phyloP scores from a whole-genome alignment of 2,113 vertebrate species.

The Ptilonorhynchus violaceus region DNA sequence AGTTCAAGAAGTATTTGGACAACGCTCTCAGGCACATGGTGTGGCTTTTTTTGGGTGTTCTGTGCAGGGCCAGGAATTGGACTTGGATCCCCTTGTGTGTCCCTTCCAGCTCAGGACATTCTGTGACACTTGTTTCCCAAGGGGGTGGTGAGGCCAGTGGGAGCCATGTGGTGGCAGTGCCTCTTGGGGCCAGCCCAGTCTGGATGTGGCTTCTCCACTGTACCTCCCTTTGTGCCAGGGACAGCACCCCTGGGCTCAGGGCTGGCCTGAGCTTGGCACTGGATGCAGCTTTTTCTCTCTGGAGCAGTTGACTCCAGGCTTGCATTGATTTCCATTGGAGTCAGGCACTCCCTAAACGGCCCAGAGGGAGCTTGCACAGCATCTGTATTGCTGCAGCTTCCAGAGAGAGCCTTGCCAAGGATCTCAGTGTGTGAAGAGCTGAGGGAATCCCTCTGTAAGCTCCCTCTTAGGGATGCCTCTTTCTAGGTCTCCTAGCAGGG shows the following conservation, averaged over 20 bases:
- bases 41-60: not conserved
- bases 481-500: not conserved
- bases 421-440: not conserved
- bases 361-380: constrained; percentile 30
- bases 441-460: constrained; percentile 25
- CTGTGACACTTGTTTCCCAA: accelerated
- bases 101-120: accelerated
- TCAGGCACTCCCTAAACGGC: constrained; percentile 29
- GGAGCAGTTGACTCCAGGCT: not conserved
- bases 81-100: not conserved
- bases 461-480: not conserved
- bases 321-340: constrained; percentile 38
- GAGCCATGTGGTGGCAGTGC: not conserved
- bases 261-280: not conserved
- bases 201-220: not conserved
- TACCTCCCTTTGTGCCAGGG: not conserved
- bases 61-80: not conserved
- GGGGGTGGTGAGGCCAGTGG: not conserved
- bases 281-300: not conserved
- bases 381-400: constrained; percentile 22
- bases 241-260: not conserved
- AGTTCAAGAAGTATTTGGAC: not conserved
- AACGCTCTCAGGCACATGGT: accelerated
- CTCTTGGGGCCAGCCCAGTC: not conserved
- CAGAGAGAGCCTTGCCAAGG: not conserved